Evolutionary conservation across 2,797 vertebrate species (phyloP), one percentile per base, ranked within the genome.

Genomic region (Hyperoplus lanceolatus): DNA sequence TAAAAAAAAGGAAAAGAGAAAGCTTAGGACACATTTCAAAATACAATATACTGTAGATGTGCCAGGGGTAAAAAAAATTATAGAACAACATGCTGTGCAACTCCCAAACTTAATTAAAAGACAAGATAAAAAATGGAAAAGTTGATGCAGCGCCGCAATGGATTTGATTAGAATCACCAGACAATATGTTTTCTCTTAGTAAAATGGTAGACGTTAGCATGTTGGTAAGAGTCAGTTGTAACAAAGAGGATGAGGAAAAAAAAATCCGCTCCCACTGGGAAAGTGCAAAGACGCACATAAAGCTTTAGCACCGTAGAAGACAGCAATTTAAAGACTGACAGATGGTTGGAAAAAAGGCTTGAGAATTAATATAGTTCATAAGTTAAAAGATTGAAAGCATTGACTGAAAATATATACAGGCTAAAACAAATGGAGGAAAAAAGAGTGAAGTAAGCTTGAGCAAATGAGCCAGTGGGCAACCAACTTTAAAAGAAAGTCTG

Each of bases 111-210:
- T 0, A 62, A 57, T 16, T 29, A 29, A 45, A 73, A 75, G 62
- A 29, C 7, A 0, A 29, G n/a, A 63, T 21, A 57, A 69, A 74
- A 71, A 16, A 56, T 29, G 18, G 43, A 53, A 73, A 85, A 60
- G 70, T 49, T 71, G 41, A 75, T 36, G 49, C 63, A 80, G 16
- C 36, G 15, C n/a, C 39, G 51, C 70, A 29, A 70, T 43, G 29
- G 57, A 6, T 72, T 66, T 66, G 39, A 73, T 64, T 51, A 38
- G 49, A 65, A 13, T 16, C 15, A 4, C 5, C 2, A 56, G 18
- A 67, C 48, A 71, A 46, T 42, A 60, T 53, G 62, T 16, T 69
- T 63, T 68, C 16, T 73, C 46, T 66, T 56, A n/a, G 50, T 13
- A n/a, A 55, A 63, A 53, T 48, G 16, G 42, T 48, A 13, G 75